Conservation (phyloP, 2,797 vertebrate species). For the Notolabrus celidotus region DNA sequence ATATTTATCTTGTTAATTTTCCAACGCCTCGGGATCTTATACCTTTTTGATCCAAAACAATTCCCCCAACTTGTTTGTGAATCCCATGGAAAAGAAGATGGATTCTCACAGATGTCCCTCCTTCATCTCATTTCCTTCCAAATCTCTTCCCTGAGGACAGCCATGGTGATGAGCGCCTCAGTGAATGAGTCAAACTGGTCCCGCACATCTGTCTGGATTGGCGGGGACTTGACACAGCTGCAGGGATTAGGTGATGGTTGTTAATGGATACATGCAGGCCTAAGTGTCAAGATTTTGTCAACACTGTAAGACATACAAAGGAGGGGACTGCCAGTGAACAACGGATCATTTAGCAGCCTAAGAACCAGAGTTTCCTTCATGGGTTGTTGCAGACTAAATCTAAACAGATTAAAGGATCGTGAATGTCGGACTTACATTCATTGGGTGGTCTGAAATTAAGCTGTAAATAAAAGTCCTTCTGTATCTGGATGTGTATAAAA, state of each 20-base stretch:
- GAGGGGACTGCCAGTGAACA: not conserved
- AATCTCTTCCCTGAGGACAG: constrained; percentile 44
- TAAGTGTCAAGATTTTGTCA: constrained; percentile 14
- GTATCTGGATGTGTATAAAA: too few relatives aligned
- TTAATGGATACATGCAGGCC: constrained; percentile 32
- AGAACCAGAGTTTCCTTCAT: not conserved
- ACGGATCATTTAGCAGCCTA: not conserved
- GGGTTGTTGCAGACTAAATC: constrained; percentile 4
- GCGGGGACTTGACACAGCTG: constrained; percentile 72
- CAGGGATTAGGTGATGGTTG: constrained; percentile 33
- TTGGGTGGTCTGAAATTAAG: not conserved
- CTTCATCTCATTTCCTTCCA: constrained; percentile 43
- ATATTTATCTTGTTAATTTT: constrained; percentile 35
- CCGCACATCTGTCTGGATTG: constrained; percentile 69
- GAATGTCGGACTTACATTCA: not conserved
- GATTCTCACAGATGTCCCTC: constrained; percentile 70
- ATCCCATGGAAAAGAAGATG: constrained; percentile 45
- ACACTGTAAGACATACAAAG: not conserved
- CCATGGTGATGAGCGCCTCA: constrained; percentile 13
- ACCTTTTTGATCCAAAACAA: constrained; percentile 25
- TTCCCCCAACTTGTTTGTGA: constrained; percentile 47
- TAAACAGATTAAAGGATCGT: not conserved
- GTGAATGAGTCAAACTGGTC: constrained; percentile 48
- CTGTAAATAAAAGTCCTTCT: too few relatives aligned
- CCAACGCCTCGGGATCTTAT: not conserved